Evolutionary conservation across 2,888 invertebrate genomes (phyloP), one percentile per base, ranked within the genome.

Genomic region (Eilema depressum): DNA sequence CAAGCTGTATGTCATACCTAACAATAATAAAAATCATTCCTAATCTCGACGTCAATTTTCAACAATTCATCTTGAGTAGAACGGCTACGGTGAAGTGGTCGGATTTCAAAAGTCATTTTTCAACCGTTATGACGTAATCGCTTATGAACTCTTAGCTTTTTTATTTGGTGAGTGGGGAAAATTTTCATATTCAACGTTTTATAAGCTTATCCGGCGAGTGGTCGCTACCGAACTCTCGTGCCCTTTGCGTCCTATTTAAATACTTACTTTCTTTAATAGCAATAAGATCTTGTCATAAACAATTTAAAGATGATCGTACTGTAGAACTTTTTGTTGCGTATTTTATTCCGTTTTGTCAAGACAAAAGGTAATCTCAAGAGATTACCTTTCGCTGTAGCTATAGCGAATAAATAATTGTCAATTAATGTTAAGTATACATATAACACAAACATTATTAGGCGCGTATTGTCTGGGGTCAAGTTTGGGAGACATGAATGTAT

Each of bases 41-140:
- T 88, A 88, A 89, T 89, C 87, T 88, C 80, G 79, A 84, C 89
- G 86, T 91, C 88, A 90, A 89, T 88, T 89, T 89, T 87, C 82
- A 90, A 90, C 91, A 91, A 92, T 92, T 90, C 90, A 91, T 91
- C 91, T 90, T 87, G 84, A 89, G 88, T 86, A 85, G 83, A 79
- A 85, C 82, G 84, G 80, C 83, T 82, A 85, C 85, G 81, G 82
- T 85, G 87, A 85, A 83, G 86, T 86, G 86, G 86, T 86, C 84
- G 88, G 89, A 88, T 91, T 91, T 89, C 86, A 86, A 85, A 89
- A 91, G 90, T 92, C 91, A 93, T 93, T 93, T 92, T 92, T 93
- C 93, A 93, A 86, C 86, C 88, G 89, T 86, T 90, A 90, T 90
- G 91, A 92, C 93, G 89, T 92, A 93, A 93, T 93, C 92, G 93